Evolutionary conservation across 2,888 invertebrate species (phyloP).

Genomic region (Punctoribates punctum): DNA sequence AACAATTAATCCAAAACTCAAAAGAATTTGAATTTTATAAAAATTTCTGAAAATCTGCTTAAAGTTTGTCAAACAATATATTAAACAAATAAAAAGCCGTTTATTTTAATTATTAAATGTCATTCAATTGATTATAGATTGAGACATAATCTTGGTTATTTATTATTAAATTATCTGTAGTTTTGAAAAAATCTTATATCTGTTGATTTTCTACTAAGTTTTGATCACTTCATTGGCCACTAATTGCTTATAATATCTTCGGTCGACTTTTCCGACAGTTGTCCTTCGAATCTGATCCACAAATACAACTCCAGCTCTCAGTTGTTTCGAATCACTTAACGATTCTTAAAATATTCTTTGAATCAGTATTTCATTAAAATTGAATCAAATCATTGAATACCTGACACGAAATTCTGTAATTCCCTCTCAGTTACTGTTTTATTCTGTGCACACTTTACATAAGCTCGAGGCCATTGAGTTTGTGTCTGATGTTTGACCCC

Average conservation of each 20-base stretch:
- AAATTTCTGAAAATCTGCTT: no score
- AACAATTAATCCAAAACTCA: no score
- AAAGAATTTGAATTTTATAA: no score
- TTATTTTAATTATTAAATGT: no score
- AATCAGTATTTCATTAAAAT: not conserved
- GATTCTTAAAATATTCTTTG: not conserved
- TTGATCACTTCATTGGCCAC: not conserved
- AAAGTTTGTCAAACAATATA: no score
- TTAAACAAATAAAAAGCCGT: no score
- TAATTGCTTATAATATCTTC: slow-evolving; percentile 4
- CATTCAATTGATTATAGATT: no score
- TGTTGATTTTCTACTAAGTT: not conserved
- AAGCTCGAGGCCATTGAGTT: slow-evolving; percentile 27
- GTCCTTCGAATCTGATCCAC: slow-evolving; percentile 13
- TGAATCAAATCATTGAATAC: not conserved
- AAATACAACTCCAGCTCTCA: slow-evolving; percentile 30
- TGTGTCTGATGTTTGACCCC: slow-evolving; percentile 20
- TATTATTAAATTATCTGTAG: not conserved
- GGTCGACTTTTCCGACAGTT: slow-evolving; percentile 27
- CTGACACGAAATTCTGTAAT: not conserved
- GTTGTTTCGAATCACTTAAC: slow-evolving; percentile 4
- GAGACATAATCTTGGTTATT: not conserved
- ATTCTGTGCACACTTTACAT: slow-evolving; percentile 3
- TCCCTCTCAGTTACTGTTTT: slow-evolving; percentile 23
- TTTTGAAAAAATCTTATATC: not conserved